Conservation (phyloP, 2,113 vertebrate species). For the Gymnogyps californianus region DNA sequence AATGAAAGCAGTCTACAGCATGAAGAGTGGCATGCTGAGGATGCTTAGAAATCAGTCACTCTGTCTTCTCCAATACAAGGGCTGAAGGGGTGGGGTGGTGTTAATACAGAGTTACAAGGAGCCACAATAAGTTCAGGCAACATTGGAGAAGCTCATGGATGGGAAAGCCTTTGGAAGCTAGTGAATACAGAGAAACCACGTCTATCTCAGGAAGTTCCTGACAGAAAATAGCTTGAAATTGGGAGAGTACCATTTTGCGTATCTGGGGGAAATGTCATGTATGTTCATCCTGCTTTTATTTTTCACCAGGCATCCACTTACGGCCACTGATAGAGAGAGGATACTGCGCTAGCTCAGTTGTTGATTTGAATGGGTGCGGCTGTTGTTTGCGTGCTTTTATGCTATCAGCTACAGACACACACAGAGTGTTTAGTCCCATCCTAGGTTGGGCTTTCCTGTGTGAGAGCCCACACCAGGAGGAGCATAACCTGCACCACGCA, state of each 20-base stretch:
- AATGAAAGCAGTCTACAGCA: not conserved
- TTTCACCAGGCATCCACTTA: not conserved
- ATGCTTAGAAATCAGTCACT: not conserved
- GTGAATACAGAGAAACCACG: not conserved
- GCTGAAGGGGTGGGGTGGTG: rapidly evolving
- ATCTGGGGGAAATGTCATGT: not conserved
- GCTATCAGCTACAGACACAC: not conserved
- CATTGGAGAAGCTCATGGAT: not conserved
- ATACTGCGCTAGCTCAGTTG: not conserved
- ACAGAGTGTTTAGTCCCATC: not conserved
- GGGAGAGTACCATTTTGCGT: not conserved
- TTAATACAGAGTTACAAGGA: not conserved
- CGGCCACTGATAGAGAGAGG: rapidly evolving
- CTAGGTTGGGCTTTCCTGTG: not conserved
- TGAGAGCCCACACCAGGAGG: not conserved
- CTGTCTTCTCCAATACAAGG: not conserved
- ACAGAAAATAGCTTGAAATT: not conserved
- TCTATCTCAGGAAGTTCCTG: not conserved
- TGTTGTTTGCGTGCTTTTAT: not conserved
- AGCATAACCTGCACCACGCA: not conserved
- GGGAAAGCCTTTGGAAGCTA: not conserved
- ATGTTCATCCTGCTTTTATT: not conserved
- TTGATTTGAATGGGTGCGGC: not conserved
- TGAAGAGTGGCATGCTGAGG: not conserved
- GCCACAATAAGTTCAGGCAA: not conserved